Evolutionary conservation across 2,797 vertebrate genomes (phyloP).

Genomic region (Pempheris klunzingeri): DNA sequence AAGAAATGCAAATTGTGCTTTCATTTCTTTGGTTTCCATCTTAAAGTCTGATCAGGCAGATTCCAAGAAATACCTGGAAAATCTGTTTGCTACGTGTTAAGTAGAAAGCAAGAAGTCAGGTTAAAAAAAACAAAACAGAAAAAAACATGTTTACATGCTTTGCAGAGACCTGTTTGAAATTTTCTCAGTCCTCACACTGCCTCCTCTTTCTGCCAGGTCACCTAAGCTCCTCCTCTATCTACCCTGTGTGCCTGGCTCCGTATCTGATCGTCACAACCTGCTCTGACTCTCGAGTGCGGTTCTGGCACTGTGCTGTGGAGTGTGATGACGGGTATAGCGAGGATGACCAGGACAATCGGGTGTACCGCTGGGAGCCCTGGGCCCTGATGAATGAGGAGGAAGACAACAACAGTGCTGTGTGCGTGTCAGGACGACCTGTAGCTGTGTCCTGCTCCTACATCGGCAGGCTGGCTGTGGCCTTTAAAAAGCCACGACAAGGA

Average conservation of each 20-base stretch:
- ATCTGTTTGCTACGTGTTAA: background rate
- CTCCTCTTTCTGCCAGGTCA: conserved; percentile 86
- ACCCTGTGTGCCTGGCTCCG: conserved; percentile 97
- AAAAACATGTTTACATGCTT: background rate
- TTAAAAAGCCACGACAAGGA: conserved; percentile 91
- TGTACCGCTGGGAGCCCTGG: conserved; percentile 95
- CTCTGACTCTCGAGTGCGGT: conserved; percentile 94
- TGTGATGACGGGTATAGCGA: conserved; percentile 71
- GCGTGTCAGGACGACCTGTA: conserved; percentile 92
- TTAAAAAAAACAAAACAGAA: background rate
- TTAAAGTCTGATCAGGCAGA: background rate
- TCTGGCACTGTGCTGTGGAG: conserved; percentile 94
- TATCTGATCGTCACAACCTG: conserved; percentile 97
- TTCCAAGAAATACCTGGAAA: background rate
- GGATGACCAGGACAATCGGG: conserved; percentile 78
- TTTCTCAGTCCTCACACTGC: background rate
- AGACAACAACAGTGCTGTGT: conserved; percentile 93
- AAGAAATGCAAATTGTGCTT: background rate
- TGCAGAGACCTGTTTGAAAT: background rate
- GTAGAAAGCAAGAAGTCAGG: background rate
- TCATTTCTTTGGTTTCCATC: background rate
- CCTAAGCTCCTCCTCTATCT: conserved; percentile 98
- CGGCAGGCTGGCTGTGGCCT: conserved; percentile 95
- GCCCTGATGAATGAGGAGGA: conserved; percentile 95
- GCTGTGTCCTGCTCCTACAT: conserved; percentile 98